These are phyloP conservation scores for Caenorhabditis japonica DNA, from an alignment of 2,888 invertebrate genomes.

Conservation along the genomic window DNA sequence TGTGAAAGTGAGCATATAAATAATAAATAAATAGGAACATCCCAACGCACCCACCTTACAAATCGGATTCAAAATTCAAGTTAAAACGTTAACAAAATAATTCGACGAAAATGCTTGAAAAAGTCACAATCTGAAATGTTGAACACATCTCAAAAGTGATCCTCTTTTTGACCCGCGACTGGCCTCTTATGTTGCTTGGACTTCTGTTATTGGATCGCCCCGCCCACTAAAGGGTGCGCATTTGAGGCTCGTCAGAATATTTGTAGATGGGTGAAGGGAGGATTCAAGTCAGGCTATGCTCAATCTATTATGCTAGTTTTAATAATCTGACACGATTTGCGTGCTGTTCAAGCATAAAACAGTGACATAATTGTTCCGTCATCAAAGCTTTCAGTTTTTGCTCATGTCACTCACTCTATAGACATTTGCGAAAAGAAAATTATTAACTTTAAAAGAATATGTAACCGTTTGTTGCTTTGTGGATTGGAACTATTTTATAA, in stretches of 20 bases:
- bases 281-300: slow-evolving; percentile 38
- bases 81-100: too few species aligned
- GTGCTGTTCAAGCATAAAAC: slow-evolving; percentile 43
- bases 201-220: slow-evolving; percentile 43
- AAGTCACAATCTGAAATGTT: slow-evolving; percentile 27
- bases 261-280: slow-evolving; percentile 21
- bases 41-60: slow-evolving; percentile 31
- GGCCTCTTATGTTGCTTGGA: slow-evolving; percentile 34
- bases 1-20: slow-evolving; percentile 50
- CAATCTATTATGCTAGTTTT: slow-evolving; percentile 57
- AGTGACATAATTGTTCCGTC: slow-evolving; percentile 25
- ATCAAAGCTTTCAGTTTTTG: too few species aligned
- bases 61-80: too few species aligned
- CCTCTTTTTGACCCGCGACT: slow-evolving; percentile 18
- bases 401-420: too few species aligned
- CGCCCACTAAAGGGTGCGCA: slow-evolving; percentile 31
- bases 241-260: slow-evolving; percentile 25
- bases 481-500: too few species aligned
- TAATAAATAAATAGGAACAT: slow-evolving; percentile 49
- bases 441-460: slow-evolving; percentile 12
- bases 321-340: slow-evolving; percentile 51
- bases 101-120: too few species aligned
- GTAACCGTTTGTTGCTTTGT: neutral
- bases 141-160: slow-evolving; percentile 31
- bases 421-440: too few species aligned